These are phyloP conservation scores for Apocheima hispidaria DNA, from an alignment of 2,888 invertebrate genomes.

Conservation along the genomic window DNA sequence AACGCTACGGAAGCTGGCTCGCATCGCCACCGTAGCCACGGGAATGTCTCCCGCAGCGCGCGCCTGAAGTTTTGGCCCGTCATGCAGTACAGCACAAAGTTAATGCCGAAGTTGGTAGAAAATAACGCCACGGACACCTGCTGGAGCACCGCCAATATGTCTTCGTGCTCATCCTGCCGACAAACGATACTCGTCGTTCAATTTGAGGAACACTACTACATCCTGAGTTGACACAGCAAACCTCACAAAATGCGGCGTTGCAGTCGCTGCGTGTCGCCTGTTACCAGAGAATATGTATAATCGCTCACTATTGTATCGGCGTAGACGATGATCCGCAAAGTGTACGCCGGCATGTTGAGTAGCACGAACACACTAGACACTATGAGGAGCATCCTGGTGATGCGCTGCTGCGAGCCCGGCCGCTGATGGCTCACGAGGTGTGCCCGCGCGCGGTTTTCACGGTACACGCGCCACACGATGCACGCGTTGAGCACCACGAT, in stretches of 20 bases:
- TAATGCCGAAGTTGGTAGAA: slow-evolving; percentile 93
- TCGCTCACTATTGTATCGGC: slow-evolving; percentile 70
- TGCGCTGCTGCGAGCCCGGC: slow-evolving; percentile 85
- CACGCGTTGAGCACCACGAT: slow-evolving; percentile 90
- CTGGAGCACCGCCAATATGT: slow-evolving; percentile 86
- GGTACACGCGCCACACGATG: slow-evolving; percentile 89
- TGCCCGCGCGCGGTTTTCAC: slow-evolving; percentile 79
- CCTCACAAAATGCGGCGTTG: too few species aligned
- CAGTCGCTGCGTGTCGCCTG: too few species aligned
- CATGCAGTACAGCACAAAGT: slow-evolving; percentile 93
- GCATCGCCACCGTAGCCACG: slow-evolving; percentile 51
- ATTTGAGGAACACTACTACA: too few species aligned
- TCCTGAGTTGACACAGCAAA: too few species aligned
- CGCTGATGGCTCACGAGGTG: slow-evolving; percentile 55
- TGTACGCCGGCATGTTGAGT: slow-evolving; percentile 92
- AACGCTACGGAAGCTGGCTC: slow-evolving; percentile 3
- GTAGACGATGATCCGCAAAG: slow-evolving; percentile 88
- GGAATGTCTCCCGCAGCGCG: slow-evolving; percentile 72
- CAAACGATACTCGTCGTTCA: slow-evolving; percentile 22
- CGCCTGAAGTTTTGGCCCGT: slow-evolving; percentile 93
- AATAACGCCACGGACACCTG: slow-evolving; percentile 89
- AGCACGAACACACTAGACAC: slow-evolving; percentile 93
- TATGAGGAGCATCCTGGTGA: slow-evolving; percentile 93
- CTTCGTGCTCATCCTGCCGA: slow-evolving; percentile 59
- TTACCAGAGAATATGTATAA: too few species aligned